phyloP scores from a whole-genome alignment of 2,888 invertebrate genomes.

The Tortrix viridana region DNA sequence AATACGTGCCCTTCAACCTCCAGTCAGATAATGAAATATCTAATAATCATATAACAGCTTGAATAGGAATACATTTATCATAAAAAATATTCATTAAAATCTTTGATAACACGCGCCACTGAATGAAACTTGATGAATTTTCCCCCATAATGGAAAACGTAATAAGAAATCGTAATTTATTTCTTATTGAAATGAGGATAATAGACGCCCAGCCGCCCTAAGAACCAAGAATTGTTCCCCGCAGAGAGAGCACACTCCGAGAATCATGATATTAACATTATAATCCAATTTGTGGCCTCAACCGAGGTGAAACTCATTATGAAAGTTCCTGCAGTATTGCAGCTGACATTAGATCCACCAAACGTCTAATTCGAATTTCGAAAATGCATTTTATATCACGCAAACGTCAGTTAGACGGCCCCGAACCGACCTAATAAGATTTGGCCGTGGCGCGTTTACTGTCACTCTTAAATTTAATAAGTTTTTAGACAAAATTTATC shows the following conservation, averaged over 20 bases:
- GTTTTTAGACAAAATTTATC: constrained; percentile 39
- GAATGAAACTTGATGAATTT: constrained; percentile 78
- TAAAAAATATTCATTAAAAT: constrained; percentile 70
- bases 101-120: constrained; percentile 63
- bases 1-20: constrained; percentile 2
- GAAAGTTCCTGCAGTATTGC: constrained; percentile 77
- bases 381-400: constrained; percentile 69
- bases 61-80: constrained; percentile 41
- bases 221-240: constrained; percentile 72
- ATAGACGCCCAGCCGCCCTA: constrained; percentile 73
- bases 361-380: constrained; percentile 53
- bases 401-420: constrained; percentile 53
- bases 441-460: constrained; percentile 60
- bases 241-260: constrained; percentile 57
- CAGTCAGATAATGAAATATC: constrained; percentile 22
- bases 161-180: constrained; percentile 84
- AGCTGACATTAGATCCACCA: constrained; percentile 64
- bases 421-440: constrained; percentile 61
- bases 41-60: constrained; percentile 34
- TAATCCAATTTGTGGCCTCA: constrained; percentile 78
- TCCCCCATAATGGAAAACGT: constrained; percentile 78
- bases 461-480: constrained; percentile 66
- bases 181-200: constrained; percentile 83
- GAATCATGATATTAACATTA: constrained; percentile 79
- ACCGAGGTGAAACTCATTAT: constrained; percentile 78